These are phyloP conservation scores for Netelia inedita DNA, from an alignment of 2,888 invertebrate genomes.

Conservation along the genomic window DNA sequence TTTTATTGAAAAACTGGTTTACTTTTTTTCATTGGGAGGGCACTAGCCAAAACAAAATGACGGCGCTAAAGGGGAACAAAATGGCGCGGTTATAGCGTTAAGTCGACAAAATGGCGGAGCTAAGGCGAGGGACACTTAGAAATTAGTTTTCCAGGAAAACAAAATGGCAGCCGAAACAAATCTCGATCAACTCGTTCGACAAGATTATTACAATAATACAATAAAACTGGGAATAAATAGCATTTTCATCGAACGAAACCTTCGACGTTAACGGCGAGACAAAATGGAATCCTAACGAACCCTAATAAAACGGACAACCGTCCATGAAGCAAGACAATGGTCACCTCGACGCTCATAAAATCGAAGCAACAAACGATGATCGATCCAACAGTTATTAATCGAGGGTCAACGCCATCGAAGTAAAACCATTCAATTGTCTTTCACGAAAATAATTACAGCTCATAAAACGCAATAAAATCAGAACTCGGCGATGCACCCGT, in stretches of 20 bases:
- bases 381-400: not conserved
- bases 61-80: not conserved
- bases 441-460: not conserved
- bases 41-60: not conserved
- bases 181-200: too few species aligned
- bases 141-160: too few species aligned
- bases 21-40: too few species aligned
- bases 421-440: not conserved
- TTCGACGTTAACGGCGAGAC: too few species aligned
- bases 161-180: not conserved
- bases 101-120: not conserved
- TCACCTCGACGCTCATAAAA: not conserved
- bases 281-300: not conserved
- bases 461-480: not conserved
- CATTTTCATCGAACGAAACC: too few species aligned
- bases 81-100: too few species aligned
- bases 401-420: not conserved
- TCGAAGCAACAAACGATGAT: not conserved
- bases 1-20: not conserved
- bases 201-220: too few species aligned
- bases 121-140: not conserved
- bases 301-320: not conserved
- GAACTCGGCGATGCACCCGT: not conserved
- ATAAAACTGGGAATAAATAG: too few species aligned
- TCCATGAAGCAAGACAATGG: not conserved